Evolutionary conservation across 2,888 invertebrate species (phyloP).

Genomic region (Drosophila eohydei): DNA sequence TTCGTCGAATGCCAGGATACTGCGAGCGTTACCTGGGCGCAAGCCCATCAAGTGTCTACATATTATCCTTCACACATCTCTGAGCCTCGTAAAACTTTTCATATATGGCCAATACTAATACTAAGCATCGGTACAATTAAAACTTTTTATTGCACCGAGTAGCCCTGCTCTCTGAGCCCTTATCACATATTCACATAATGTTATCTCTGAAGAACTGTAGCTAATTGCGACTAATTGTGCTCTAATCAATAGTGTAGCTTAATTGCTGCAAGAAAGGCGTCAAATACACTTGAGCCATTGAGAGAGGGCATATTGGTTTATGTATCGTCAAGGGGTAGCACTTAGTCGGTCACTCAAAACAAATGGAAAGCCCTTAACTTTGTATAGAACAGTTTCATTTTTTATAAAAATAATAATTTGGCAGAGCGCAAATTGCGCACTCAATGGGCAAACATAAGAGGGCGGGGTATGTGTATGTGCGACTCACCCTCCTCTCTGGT

Average conservation of each 20-base stretch:
- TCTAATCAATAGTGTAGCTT: conserved; percentile 48
- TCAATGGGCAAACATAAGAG: conserved; percentile 41
- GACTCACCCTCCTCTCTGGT: background rate
- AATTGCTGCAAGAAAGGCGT: conserved; percentile 24
- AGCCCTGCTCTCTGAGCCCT: background rate
- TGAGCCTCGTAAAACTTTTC: conserved; percentile 66
- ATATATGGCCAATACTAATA: conserved; percentile 25
- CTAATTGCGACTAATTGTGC: conserved; percentile 72
- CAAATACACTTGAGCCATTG: conserved; percentile 5
- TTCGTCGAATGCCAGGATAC: conserved; percentile 48
- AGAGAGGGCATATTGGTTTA: background rate
- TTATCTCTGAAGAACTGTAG: conserved; percentile 31
- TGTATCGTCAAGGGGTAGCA: background rate
- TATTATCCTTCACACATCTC: conserved; percentile 36
- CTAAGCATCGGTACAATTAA: conserved; percentile 35
- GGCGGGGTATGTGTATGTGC: background rate
- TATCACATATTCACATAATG: background rate
- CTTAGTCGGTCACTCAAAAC: background rate
- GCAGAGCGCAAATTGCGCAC: conserved; percentile 43
- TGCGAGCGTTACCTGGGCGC: conserved; percentile 49
- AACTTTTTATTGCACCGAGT: conserved; percentile 51
- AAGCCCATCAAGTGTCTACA: conserved; percentile 40
- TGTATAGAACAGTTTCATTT: conserved; percentile 44
- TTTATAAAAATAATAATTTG: conserved; percentile 16
- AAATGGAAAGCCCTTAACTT: conserved; percentile 62